These are phyloP conservation scores for Cheilinus undulatus DNA, from an alignment of 2,113 vertebrate genomes.

Conservation along the genomic window DNA sequence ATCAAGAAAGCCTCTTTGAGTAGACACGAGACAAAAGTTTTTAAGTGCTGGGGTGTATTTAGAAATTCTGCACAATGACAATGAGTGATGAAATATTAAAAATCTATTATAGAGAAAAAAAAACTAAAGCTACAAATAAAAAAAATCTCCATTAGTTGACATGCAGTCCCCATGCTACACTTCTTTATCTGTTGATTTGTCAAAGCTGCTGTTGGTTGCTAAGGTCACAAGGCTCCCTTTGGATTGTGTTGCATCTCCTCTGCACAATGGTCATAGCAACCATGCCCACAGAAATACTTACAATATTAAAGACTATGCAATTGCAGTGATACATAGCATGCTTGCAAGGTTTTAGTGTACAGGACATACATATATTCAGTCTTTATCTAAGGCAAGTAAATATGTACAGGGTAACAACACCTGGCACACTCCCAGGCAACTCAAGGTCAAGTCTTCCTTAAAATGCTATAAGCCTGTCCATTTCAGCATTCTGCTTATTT, in stretches of 20 bases:
- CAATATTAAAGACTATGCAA: conserved; percentile 48
- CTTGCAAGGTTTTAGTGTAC: conserved; percentile 69
- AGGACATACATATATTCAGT: conserved; percentile 69
- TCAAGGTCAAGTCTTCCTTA: conserved; percentile 50
- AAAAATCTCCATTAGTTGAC: conserved; percentile 33
- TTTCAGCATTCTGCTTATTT: conserved; percentile 41
- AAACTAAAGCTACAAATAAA: conserved; percentile 71
- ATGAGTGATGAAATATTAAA: conserved; percentile 46
- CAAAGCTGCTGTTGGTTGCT: conserved; percentile 72
- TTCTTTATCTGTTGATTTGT: conserved; percentile 71
- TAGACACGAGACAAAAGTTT: conserved; percentile 40
- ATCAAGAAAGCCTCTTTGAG: conserved; percentile 41
- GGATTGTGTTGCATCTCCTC: conserved; percentile 60
- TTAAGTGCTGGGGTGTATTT: conserved; percentile 58
- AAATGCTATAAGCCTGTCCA: conserved; percentile 38
- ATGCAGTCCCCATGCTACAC: conserved; percentile 49
- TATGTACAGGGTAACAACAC: conserved; percentile 63
- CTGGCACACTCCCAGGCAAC: conserved; percentile 54
- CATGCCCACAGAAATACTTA: conserved; percentile 53
- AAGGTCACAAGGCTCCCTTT: conserved; percentile 68
- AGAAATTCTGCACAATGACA: conserved; percentile 63
- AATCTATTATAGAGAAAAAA: conserved; percentile 52
- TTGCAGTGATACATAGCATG: conserved; percentile 69
- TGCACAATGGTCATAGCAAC: conserved; percentile 57
- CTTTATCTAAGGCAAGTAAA: conserved; percentile 77